Percentiles rank a stretch among this genome's conserved stretches.
phyloP scores from a whole-genome alignment of 2,113 vertebrate genomes.

The Actenoides lindsayi region DNA sequence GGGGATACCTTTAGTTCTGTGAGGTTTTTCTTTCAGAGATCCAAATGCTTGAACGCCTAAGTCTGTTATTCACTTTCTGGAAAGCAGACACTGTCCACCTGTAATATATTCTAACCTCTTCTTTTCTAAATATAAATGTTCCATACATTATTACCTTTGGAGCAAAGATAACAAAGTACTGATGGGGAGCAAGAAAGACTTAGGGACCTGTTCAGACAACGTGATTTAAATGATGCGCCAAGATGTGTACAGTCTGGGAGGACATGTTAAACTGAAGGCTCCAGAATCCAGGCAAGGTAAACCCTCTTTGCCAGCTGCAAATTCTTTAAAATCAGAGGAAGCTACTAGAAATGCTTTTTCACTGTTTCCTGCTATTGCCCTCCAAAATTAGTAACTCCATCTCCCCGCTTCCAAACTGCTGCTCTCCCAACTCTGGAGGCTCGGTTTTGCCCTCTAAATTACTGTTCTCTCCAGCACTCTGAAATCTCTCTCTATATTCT shows the following conservation, averaged over 20 bases:
- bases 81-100: not conserved
- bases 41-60: not conserved
- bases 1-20: not conserved
- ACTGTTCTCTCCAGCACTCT: not conserved
- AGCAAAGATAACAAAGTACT: not conserved
- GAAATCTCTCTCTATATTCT: not conserved
- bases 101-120: not conserved
- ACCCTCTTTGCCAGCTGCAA: not conserved
- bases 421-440: not conserved
- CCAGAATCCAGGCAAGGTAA: not conserved
- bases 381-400: not conserved
- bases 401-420: not conserved
- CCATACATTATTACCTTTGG: not conserved
- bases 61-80: not conserved
- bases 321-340: not conserved
- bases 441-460: not conserved
- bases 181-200: not conserved
- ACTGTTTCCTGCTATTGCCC: not conserved
- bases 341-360: not conserved
- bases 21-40: not conserved
- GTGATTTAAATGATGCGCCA: rapidly evolving
- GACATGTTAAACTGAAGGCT: not conserved
- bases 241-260: not conserved
- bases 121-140: not conserved
- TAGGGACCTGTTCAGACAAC: not conserved